Percentiles rank a stretch among this genome's conserved stretches.
Evolutionary conservation across 1,140 invertebrate species (phyloP).

Genomic region (Apocrypta bakeri): DNA sequence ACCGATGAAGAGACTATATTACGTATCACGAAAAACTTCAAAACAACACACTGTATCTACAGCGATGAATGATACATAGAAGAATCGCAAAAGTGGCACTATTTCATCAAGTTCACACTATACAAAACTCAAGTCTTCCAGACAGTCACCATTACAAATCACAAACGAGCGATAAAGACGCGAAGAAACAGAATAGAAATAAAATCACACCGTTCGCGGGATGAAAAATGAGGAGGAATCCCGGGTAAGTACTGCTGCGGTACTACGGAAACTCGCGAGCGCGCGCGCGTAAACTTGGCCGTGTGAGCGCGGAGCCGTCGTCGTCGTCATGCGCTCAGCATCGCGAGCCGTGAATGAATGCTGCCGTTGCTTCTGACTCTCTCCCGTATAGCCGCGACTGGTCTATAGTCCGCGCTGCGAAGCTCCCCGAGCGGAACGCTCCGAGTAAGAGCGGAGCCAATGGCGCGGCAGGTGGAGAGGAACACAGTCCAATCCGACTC

Average conservation of each 20-base stretch:
- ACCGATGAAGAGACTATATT: background rate
- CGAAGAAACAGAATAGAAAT: background rate
- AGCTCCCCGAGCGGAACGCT: background rate
- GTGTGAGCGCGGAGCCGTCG: background rate
- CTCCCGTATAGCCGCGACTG: background rate
- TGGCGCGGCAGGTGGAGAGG: constrained; percentile 16
- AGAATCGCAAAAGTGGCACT: too few relatives aligned
- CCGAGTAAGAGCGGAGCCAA: constrained; percentile 25
- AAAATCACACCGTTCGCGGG: constrained; percentile 35
- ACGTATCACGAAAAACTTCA: background rate
- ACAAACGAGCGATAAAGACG: background rate
- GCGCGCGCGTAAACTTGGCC: constrained; percentile 8
- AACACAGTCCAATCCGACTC: background rate
- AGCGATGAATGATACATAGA: background rate
- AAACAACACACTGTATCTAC: constrained; percentile 13
- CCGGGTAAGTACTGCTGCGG: background rate
- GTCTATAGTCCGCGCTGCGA: background rate
- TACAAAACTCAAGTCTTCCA: too few relatives aligned
- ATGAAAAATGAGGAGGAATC: background rate
- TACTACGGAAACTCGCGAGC: background rate
- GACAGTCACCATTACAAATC: background rate
- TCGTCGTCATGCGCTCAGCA: constrained; percentile 19
- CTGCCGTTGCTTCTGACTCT: background rate
- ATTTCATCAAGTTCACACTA: constrained; percentile 1
- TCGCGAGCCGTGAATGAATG: constrained; percentile 45